A percentile compares a stretch with the other conserved stretches of the same genome.
phyloP scores from a whole-genome alignment of 1,140 invertebrate species.

The Megalopta genalis region DNA sequence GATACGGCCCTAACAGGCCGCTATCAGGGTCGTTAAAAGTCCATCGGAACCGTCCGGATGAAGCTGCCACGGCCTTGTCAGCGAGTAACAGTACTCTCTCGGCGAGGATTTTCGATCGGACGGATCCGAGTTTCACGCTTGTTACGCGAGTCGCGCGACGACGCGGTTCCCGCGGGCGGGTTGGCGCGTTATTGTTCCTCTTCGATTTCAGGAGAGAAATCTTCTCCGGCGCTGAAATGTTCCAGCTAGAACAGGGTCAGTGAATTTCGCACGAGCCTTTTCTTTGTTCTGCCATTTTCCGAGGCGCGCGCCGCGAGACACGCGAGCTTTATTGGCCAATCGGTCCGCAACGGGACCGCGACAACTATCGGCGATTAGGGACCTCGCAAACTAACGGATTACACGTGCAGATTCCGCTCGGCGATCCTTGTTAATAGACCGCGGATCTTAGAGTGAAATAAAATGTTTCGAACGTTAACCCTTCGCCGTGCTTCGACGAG shows the following conservation, averaged over 20 bases:
- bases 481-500: too few species aligned
- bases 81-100: neutral
- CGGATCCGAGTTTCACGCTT: too few species aligned
- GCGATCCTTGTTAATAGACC: too few species aligned
- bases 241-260: constrained; percentile 32
- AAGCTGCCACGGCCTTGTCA: neutral
- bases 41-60: neutral
- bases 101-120: neutral
- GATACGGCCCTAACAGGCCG: neutral
- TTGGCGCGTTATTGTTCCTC: constrained; percentile 28
- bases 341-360: too few species aligned
- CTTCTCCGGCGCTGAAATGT: constrained; percentile 48
- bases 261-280: constrained; percentile 23
- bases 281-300: constrained; percentile 28
- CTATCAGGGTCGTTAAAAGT: neutral
- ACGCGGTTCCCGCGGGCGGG: neutral
- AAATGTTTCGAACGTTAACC: too few species aligned
- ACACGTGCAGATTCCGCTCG: too few species aligned
- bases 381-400: too few species aligned
- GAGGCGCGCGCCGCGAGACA: neutral
- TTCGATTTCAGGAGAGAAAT: constrained; percentile 62
- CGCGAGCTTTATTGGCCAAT: constrained; percentile 11
- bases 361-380: too few species aligned
- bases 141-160: neutral
- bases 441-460: too few species aligned